Percentiles rank a stretch among this genome's conserved stretches.
Conservation (phyloP, 2,888 invertebrate species). For the Calephelis perditalis region DNA sequence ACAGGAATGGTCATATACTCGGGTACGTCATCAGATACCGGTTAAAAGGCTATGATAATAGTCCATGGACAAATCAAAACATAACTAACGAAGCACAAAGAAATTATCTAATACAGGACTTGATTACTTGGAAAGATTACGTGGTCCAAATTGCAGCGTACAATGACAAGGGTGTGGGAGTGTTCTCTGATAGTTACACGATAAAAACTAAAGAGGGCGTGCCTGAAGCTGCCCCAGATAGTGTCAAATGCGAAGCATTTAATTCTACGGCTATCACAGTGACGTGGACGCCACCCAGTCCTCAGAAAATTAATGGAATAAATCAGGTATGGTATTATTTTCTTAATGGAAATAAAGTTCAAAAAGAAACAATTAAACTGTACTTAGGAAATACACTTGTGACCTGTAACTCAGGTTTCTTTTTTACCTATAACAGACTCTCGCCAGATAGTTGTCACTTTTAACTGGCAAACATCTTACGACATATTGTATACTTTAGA, state of each 20-base stretch:
- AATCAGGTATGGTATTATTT: conserved; percentile 83
- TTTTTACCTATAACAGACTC: too few relatives aligned
- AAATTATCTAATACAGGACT: conserved; percentile 91
- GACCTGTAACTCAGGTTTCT: too few relatives aligned
- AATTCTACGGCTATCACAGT: conserved; percentile 92
- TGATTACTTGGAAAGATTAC: conserved; percentile 99
- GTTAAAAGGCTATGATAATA: conserved; percentile 93
- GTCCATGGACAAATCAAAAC: conserved; percentile 94
- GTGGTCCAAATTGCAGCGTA: conserved; percentile 97
- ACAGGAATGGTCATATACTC: conserved; percentile 95
- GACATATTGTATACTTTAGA: too few relatives aligned
- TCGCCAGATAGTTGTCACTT: too few relatives aligned
- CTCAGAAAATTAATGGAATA: conserved; percentile 98
- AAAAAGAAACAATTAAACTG: background rate
- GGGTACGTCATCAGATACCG: conserved; percentile 96
- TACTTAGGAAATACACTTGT: background rate
- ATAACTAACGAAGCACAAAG: conserved; percentile 95
- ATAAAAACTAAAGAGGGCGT: conserved; percentile 98
- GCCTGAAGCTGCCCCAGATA: conserved; percentile 94
- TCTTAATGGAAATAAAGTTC: background rate
- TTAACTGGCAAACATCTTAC: too few relatives aligned
- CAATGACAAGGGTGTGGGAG: conserved; percentile 97
- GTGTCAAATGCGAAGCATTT: conserved; percentile 85
- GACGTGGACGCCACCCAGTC: conserved; percentile 97
- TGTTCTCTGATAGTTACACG: conserved; percentile 92